Base-by-base conservation (phyloP, 1,140 invertebrate species). In the Lanistes nyassanus region DNA sequence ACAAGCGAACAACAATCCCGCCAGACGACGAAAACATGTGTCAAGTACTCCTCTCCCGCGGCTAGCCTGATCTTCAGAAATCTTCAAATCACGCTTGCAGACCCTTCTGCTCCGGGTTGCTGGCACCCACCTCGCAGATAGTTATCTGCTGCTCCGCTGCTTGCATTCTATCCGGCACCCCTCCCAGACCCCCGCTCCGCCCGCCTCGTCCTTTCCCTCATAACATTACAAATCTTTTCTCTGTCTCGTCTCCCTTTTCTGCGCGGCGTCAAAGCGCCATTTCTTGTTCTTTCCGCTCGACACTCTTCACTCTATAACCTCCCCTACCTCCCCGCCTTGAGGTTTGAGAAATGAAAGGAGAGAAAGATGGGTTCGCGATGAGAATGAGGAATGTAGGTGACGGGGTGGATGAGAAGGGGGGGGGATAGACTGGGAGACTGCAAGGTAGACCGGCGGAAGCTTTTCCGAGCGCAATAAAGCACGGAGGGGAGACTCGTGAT, bases 401-500 rank as follows among this genome's bases (percentile, higher is more conserved):
- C n/a, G 31, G 31, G 58, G 9, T 29, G 47, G 73, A 29, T n/a
- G 56, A 37, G 9, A n/a, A 42, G 26, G 37, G 37, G 37, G 72
- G 29, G 34, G 56, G 23, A 31, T n/a, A 47, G 58, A 65, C 26
- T 65, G 62, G 23, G 42, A 74, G 58, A 71, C 29, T 53, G 58
- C 13, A 23, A 60, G 31, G 53, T 34, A 31, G 55, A 73, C n/a
- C 42, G 42, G 19, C 42, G 42, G 42, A 47, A 47, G 19, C 42
- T 47, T 47, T 47, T 47, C 42, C 42, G 42, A 47, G 42, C 9
- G 42, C 42, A 13, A 47, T 47, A 47, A 47, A 47, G 19, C 42
- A 6, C 42, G 42, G 19, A 47, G 42, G 42, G 42, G 19, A 13
- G 42, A 47, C 42, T 47, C 19, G 42, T 47, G 42, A 47, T 47